Evolutionary conservation across 2,797 vertebrate genomes (phyloP).

Genomic region (Netta rufina): DNA sequence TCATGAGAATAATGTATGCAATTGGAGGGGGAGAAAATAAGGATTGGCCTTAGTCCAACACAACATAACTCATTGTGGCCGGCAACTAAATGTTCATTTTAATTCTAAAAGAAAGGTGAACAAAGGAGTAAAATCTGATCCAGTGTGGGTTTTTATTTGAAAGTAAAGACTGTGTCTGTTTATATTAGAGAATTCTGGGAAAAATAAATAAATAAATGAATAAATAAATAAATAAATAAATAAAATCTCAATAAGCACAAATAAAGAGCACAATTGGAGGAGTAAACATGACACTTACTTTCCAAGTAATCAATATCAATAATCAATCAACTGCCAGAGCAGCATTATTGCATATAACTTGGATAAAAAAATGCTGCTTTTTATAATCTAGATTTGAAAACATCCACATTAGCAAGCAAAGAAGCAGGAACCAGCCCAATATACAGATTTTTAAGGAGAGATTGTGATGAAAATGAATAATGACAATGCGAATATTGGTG

Average conservation of each 20-base stretch:
- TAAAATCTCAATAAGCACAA: neutral
- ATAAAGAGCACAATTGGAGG: neutral
- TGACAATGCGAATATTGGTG: fast-evolving
- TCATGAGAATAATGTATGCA: neutral
- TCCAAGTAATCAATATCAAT: neutral
- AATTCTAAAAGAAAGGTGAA: neutral
- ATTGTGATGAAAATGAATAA: neutral
- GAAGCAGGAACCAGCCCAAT: neutral
- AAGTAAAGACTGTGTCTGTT: neutral
- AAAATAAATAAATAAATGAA: neutral
- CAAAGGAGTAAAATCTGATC: neutral
- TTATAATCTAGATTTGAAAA: neutral
- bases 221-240: no score
- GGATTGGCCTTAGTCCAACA: neutral
- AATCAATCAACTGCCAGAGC: neutral
- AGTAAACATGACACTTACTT: neutral
- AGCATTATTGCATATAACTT: neutral
- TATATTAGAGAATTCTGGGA: neutral
- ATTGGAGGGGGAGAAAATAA: neutral
- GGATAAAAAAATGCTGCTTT: neutral
- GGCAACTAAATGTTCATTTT: neutral
- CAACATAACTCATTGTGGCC: neutral
- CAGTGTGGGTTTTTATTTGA: neutral
- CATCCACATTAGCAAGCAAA: neutral
- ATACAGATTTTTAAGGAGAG: neutral